Evolutionary conservation across 1,140 invertebrate species (phyloP), one percentile per base, ranked within the genome.

Genomic region (Dreissena polymorpha): DNA sequence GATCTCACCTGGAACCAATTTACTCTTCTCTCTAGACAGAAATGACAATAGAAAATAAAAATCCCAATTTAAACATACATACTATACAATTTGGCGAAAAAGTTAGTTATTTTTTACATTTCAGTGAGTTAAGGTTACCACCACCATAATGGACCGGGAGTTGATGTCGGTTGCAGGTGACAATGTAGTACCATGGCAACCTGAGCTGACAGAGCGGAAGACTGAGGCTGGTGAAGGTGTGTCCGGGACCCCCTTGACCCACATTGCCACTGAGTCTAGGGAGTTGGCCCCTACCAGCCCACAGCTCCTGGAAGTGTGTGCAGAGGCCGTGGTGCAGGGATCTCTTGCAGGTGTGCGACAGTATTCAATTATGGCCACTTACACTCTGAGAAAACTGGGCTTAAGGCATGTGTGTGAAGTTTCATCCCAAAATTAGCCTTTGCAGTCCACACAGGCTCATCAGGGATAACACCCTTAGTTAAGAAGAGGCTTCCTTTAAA

Each of bases 261-360:
- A 76, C n/a, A 65, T 51, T 13, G 51, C n/a, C 18, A 39, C 53
- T 21, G 71, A 57, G 14, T 29, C 55, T 29, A 23, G 39, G 13
- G 74, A 76, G 27, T 57, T 49, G 51, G 39, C 23, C 13, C 25
- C 76, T 13, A 73, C 78, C 23, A 81, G 64, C 67, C 70, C 78
- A 18, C 69, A 65, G 25, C 12, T 81, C 7, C 50, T 81, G 23
- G 78, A 81, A 21, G 78, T 70, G 10, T 73, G 70, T 51, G 78
- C 78, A n/a, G 78, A 81, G 23, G 78, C 55, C 6, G 78, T 81
- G 10, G 70, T 81, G 7, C 69, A 81, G 23, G 69, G 73, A 8
- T 72, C 78, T n/a, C 78, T 81, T 10, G 78, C 60, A 49, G 76
- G 76, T 79, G 49, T 14, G 57, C 6, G n/a, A n/a, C n/a, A n/a